These are phyloP conservation scores for Lithobates sylvaticus DNA, from an alignment of 2,797 vertebrate species.

Conservation along the genomic window DNA sequence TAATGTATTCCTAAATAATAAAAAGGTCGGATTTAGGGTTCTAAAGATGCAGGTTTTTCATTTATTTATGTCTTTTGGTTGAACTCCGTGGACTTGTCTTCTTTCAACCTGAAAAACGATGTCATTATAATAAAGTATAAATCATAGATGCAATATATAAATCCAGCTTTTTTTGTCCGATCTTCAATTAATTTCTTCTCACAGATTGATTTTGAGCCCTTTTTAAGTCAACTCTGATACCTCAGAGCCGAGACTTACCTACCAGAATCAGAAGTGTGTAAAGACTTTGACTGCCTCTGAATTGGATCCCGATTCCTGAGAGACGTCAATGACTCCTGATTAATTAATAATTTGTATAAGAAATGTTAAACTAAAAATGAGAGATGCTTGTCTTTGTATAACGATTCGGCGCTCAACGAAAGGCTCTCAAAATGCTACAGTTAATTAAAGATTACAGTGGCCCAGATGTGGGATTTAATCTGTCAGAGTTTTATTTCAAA, in stretches of 20 bases:
- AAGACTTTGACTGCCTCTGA: constrained; percentile 37
- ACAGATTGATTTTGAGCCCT: neutral
- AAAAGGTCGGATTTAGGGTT: too few relatives aligned
- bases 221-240: neutral
- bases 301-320: constrained; percentile 31
- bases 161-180: neutral
- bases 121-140: too few relatives aligned
- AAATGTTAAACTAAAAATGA: constrained; percentile 58
- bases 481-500: constrained; percentile 51
- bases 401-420: constrained; percentile 21
- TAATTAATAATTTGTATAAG: constrained; percentile 57
- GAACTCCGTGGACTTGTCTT: too few relatives aligned
- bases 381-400: constrained; percentile 50
- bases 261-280: neutral
- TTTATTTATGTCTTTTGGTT: too few relatives aligned
- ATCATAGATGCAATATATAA: too few relatives aligned
- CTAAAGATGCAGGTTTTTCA: too few relatives aligned
- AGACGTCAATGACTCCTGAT: constrained; percentile 32
- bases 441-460: constrained; percentile 60
- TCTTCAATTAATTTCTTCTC: neutral
- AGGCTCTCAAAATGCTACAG: constrained; percentile 43
- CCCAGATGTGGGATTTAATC: constrained; percentile 57
- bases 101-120: too few relatives aligned
- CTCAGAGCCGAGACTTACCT: constrained; percentile 7
- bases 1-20: too few relatives aligned